Evolutionary conservation across 37 sponge, comb jelly and placozoan species (phyloP).

Genomic region (Aphrocallistes beatrix): DNA sequence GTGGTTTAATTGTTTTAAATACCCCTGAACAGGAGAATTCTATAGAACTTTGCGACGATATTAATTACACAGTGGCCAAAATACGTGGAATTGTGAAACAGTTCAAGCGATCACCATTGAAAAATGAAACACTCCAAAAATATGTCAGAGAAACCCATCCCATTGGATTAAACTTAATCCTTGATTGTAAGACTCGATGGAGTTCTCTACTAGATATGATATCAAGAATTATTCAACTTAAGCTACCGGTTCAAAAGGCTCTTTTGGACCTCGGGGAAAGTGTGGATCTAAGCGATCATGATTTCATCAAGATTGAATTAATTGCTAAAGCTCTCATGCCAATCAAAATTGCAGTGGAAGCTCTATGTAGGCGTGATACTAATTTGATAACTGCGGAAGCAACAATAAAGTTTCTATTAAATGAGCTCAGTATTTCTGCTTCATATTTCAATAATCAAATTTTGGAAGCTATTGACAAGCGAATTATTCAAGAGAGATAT

Average conservation of each 20-base stretch:
- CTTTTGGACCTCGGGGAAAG: background rate
- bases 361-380: background rate
- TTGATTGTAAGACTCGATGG: background rate
- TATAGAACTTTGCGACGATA: background rate
- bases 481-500: slow-evolving; percentile 11
- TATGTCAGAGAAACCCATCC: background rate
- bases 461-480: background rate
- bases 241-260: slow-evolving; percentile 10
- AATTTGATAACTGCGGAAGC: slow-evolving; percentile 12
- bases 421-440: background rate
- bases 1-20: background rate
- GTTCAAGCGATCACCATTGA: background rate
- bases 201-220: background rate
- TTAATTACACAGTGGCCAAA: background rate
- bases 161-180: background rate
- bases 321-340: background rate
- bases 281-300: background rate
- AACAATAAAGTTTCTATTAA: background rate
- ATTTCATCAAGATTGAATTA: background rate
- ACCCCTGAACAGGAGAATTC: background rate
- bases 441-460: background rate
- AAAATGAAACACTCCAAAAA: background rate
- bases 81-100: background rate
- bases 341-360: background rate
- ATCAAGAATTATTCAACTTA: background rate